Evolutionary conservation across 2,113 vertebrate species (phyloP).

Genomic region (Myxocyprinus asiaticus): DNA sequence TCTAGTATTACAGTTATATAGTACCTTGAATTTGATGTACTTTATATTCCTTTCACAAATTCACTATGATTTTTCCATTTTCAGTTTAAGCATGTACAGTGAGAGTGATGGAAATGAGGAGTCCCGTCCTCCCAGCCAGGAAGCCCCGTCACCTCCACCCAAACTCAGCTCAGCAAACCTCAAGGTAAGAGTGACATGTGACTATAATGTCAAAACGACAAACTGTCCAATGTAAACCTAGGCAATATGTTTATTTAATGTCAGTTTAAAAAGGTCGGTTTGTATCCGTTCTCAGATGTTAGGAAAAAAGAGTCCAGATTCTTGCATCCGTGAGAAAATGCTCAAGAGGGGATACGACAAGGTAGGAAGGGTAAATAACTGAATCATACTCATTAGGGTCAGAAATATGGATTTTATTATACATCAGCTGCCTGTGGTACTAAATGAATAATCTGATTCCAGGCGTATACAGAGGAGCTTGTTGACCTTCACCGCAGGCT

Average conservation of each 20-base stretch:
- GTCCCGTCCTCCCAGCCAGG: conserved; percentile 87
- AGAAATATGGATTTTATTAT: background rate
- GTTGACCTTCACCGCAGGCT: conserved; percentile 95
- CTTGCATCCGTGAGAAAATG: conserved; percentile 90
- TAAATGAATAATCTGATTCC: conserved; percentile 27
- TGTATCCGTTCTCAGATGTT: conserved; percentile 73
- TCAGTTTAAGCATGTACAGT: conserved; percentile 92
- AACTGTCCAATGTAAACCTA: background rate
- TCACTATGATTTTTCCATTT: background rate
- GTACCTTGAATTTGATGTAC: background rate
- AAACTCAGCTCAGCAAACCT: conserved; percentile 87
- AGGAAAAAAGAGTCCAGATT: conserved; percentile 92
- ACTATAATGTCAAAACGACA: background rate
- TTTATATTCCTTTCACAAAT: too few species aligned
- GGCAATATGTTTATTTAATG: background rate
- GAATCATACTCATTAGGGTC: background rate
- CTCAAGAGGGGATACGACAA: conserved; percentile 98
- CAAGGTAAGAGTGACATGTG: conserved; percentile 78
- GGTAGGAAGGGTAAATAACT: conserved; percentile 82
- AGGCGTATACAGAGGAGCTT: conserved; percentile 97
- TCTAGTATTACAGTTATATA: background rate
- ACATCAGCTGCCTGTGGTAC: background rate
- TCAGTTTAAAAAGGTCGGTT: background rate
- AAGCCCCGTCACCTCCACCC: conserved; percentile 82
- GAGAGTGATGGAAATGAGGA: conserved; percentile 94